phyloP scores from a whole-genome alignment of 2,113 vertebrate genomes.

The Cynopterus brachyotis region DNA sequence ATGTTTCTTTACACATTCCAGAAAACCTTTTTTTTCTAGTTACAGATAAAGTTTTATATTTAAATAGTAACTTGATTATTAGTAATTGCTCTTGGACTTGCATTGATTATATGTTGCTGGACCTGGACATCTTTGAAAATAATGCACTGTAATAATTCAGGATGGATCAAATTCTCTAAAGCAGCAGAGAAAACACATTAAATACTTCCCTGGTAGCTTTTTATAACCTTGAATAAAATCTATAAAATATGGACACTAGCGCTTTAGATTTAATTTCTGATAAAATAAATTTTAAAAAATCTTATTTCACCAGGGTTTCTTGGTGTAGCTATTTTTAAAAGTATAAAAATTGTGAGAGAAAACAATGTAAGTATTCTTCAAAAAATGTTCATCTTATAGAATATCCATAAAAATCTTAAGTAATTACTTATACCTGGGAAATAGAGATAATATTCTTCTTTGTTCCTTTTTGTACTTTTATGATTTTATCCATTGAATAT shows the following conservation, averaged over 20 bases:
- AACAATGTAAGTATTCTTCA: not conserved
- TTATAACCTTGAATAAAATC: constrained; percentile 26
- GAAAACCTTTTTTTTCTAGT: not conserved
- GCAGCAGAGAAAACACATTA: not conserved
- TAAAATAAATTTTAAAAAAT: not conserved
- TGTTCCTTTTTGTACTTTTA: not conserved
- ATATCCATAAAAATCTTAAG: not conserved
- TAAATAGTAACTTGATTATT: not conserved
- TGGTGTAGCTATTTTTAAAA: not conserved
- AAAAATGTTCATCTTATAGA: not conserved
- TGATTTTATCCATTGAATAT: not conserved
- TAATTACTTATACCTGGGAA: not conserved
- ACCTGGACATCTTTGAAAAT: not conserved
- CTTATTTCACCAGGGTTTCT: not conserved
- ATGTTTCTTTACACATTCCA: not conserved
- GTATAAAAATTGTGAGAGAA: not conserved
- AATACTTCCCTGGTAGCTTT: not conserved
- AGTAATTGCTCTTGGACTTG: constrained; percentile 13
- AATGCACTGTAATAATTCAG: not conserved
- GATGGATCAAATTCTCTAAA: not conserved
- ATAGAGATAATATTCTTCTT: not conserved
- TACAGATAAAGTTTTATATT: not conserved
- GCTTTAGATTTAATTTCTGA: constrained; percentile 32
- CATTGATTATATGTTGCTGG: not conserved
- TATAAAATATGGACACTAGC: not conserved